These are phyloP conservation scores for Malthinus seriepunctatus DNA, from an alignment of 2,888 invertebrate genomes.

Conservation along the genomic window DNA sequence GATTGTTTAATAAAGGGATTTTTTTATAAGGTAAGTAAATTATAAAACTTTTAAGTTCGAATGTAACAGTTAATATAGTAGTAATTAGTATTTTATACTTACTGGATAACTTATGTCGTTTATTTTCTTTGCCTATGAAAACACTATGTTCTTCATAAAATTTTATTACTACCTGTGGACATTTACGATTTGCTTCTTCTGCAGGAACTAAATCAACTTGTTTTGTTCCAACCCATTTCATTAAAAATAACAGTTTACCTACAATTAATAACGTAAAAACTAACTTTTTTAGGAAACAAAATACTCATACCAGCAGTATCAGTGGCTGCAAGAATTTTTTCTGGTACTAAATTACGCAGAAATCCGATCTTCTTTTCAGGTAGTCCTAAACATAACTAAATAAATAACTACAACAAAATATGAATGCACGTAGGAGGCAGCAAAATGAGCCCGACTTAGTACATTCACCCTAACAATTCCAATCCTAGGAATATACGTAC, in stretches of 20 bases:
- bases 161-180: slow-evolving; percentile 70
- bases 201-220: slow-evolving; percentile 71
- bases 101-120: no score
- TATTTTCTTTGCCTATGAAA: no score
- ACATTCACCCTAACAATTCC: no score
- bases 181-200: slow-evolving; percentile 66
- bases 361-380: slow-evolving; percentile 66
- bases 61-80: no score
- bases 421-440: no score
- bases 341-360: slow-evolving; percentile 79
- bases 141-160: slow-evolving; percentile 68
- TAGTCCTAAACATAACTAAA: background rate
- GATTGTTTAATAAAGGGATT: no score
- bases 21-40: no score
- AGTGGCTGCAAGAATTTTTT: slow-evolving; percentile 89
- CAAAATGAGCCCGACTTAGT: no score
- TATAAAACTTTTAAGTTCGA: no score
- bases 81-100: no score
- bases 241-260: slow-evolving; percentile 64
- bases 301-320: slow-evolving; percentile 78
- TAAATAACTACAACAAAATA: background rate
- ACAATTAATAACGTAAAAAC: slow-evolving; percentile 8
- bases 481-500: no score
- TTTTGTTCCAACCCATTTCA: slow-evolving; percentile 71
- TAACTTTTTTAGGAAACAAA: background rate